Conservation (phyloP, 2,113 vertebrate species). For the Atlantisia rogersi region DNA sequence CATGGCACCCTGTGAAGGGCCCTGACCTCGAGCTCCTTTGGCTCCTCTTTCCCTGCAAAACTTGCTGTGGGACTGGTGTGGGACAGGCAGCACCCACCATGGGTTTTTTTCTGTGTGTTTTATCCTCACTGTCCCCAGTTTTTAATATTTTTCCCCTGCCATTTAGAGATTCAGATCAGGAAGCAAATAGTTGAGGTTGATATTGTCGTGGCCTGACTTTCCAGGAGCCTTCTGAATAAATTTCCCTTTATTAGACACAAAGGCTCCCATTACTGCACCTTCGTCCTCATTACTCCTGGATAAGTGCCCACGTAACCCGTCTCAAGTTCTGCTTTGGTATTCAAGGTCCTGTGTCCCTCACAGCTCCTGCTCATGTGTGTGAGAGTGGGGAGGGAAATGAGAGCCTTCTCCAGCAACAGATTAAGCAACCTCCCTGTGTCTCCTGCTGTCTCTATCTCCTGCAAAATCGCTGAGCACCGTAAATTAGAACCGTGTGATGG, state of each 20-base stretch:
- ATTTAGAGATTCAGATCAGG: background rate
- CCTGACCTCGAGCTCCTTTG: background rate
- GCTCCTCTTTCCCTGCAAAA: background rate
- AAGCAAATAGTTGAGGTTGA: background rate
- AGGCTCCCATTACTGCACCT: background rate
- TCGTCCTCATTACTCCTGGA: background rate
- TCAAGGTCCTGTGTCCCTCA: background rate
- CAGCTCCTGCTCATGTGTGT: background rate
- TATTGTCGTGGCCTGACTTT: background rate
- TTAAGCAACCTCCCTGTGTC: background rate
- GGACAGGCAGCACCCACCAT: background rate
- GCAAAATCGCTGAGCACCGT: background rate
- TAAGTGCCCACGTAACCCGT: background rate
- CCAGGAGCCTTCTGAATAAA: slow-evolving; percentile 24
- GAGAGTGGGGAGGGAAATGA: background rate
- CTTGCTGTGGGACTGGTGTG: fast-evolving
- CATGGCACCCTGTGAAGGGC: background rate
- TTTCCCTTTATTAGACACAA: slow-evolving; percentile 47
- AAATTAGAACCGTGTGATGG: background rate
- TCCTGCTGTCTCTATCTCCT: background rate
- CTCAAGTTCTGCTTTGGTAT: background rate
- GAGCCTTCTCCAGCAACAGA: background rate
- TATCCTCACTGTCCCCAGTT: background rate
- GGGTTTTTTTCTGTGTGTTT: fast-evolving
- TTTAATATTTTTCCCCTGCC: background rate